Conservation (phyloP, 1,140 invertebrate species). For the Drosophila persimilis region DNA sequence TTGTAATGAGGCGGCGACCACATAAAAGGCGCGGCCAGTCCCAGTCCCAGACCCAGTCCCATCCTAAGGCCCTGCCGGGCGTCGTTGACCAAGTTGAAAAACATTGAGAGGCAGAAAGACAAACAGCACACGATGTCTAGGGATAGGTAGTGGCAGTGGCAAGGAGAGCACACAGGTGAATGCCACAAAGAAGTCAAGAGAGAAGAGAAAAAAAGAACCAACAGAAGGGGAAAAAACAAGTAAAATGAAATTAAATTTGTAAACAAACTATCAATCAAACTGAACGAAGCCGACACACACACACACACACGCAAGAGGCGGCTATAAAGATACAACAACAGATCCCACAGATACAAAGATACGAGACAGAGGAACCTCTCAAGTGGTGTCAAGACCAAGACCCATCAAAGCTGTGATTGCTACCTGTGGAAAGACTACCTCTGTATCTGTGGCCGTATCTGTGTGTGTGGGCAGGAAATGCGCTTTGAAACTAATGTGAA, state of each 20-base stretch:
- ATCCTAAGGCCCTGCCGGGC: not conserved
- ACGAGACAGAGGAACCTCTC: slow-evolving; percentile 6
- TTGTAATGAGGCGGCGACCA: slow-evolving; percentile 8
- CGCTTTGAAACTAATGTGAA: slow-evolving; percentile 53
- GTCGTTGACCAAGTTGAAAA: slow-evolving; percentile 26
- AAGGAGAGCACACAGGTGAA: slow-evolving; percentile 39
- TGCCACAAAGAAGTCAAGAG: slow-evolving; percentile 28
- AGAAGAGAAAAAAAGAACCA: slow-evolving; percentile 4
- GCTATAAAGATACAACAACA: slow-evolving; percentile 27
- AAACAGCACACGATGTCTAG: slow-evolving; percentile 15
- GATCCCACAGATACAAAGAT: slow-evolving; percentile 24
- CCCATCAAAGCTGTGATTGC: slow-evolving; percentile 40
- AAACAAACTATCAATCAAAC: slow-evolving; percentile 77
- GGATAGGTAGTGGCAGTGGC: not conserved
- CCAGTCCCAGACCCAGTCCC: no score
- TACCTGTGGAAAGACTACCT: slow-evolving; percentile 44
- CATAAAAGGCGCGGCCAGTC: slow-evolving; percentile 53
- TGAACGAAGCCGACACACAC: slow-evolving; percentile 41
- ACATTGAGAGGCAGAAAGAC: slow-evolving; percentile 28
- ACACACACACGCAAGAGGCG: slow-evolving; percentile 22
- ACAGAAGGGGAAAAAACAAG: slow-evolving; percentile 26
- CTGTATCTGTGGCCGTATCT: not conserved
- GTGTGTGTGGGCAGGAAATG: slow-evolving; percentile 58
- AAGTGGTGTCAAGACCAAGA: slow-evolving; percentile 38
- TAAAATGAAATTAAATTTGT: slow-evolving; percentile 71